phyloP scores from a whole-genome alignment of 2,113 vertebrate genomes.

The human (Homo sapiens) region GRCh38 chr19:370501-371000 shows the following conservation, averaged over 20 bases:
- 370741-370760: not conserved
- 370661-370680: too few species aligned
- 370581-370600: too few species aligned
- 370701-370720: not conserved
- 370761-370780: not conserved
- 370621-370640: too few species aligned
- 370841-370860: not conserved
- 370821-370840: too few species aligned
- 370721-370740: too few species aligned
- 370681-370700: not conserved
- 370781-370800: not conserved
- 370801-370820: not conserved
- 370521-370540: too few species aligned
- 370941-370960: not conserved
- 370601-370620: too few species aligned
- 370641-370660: not conserved
- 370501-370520: too few species aligned
- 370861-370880: not conserved
- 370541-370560: too few species aligned
- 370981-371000: not conserved
- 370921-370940: not conserved
- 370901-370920: not conserved
- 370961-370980: too few species aligned
- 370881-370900: not conserved
- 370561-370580: too few species aligned